phyloP scores from a whole-genome alignment of 2,888 invertebrate genomes.

The Patella depressa region DNA sequence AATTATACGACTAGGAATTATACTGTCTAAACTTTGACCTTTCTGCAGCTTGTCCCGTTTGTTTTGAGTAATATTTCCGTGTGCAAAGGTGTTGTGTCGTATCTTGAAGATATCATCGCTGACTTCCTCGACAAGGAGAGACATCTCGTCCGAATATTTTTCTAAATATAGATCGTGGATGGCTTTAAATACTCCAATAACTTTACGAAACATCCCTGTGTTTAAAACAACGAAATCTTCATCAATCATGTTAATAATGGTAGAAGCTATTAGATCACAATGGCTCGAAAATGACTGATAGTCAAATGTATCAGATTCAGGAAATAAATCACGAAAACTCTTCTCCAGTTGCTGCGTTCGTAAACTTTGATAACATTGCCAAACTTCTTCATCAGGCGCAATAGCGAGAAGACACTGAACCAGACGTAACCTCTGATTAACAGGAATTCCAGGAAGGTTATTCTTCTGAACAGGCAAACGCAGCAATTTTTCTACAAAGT shows the following conservation, averaged over 20 bases:
- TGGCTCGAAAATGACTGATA: conserved; percentile 54
- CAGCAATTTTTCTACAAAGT: conserved; percentile 55
- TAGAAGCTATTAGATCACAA: conserved; percentile 49
- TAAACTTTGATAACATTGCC: conserved; percentile 53
- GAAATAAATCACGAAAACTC: conserved; percentile 52
- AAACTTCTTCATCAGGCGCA: conserved; percentile 60
- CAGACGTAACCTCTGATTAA: conserved; percentile 53
- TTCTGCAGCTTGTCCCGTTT: neutral
- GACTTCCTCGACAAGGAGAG: conserved; percentile 59
- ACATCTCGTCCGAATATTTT: conserved; percentile 65
- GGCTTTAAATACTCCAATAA: conserved; percentile 56
- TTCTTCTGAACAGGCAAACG: conserved; percentile 48
- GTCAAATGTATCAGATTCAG: conserved; percentile 46
- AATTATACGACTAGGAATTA: conserved; percentile 35
- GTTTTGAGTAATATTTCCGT: neutral
- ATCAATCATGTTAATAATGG: conserved; percentile 64
- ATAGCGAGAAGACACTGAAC: conserved; percentile 62
- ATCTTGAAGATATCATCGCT: conserved; percentile 58
- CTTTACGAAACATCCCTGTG: conserved; percentile 61
- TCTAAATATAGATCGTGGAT: conserved; percentile 65
- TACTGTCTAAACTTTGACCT: conserved; percentile 50
- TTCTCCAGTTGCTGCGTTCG: conserved; percentile 60
- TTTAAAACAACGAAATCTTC: conserved; percentile 64
- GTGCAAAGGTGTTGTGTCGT: neutral
- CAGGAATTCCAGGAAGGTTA: conserved; percentile 42